Evolutionary conservation across 2,113 vertebrate genomes (phyloP).

Genomic region (Montifringilla adamsi): DNA sequence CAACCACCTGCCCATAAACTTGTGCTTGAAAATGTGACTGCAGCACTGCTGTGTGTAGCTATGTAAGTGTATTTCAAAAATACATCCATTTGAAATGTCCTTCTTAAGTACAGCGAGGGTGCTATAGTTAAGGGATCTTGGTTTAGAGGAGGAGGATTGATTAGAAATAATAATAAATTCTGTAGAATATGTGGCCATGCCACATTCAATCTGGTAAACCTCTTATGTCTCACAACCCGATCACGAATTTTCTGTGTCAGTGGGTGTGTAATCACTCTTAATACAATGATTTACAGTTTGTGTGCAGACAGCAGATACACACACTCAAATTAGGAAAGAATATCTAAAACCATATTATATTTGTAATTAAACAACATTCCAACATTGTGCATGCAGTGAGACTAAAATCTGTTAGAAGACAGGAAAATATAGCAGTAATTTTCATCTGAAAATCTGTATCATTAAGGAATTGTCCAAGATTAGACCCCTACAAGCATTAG

Average conservation of each 20-base stretch:
- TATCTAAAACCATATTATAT: background rate
- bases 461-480: slow-evolving; percentile 71
- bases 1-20: background rate
- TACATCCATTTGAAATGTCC: background rate
- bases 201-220: slow-evolving; percentile 62
- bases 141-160: slow-evolving; percentile 45
- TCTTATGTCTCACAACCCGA: slow-evolving; percentile 61
- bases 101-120: background rate
- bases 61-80: background rate
- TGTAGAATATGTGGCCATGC: slow-evolving; percentile 26
- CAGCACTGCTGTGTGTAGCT: background rate
- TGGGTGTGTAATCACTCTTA: slow-evolving; percentile 61
- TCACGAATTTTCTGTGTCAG: slow-evolving; percentile 61
- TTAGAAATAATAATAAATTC: slow-evolving; percentile 60
- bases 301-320: slow-evolving; percentile 37
- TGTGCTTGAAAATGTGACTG: background rate
- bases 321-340: slow-evolving; percentile 16
- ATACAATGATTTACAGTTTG: slow-evolving; percentile 55
- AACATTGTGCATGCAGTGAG: background rate
- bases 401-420: slow-evolving; percentile 20
- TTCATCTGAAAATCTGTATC: slow-evolving; percentile 66
- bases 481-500: slow-evolving; percentile 62
- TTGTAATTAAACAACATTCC: slow-evolving; percentile 42
- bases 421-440: slow-evolving; percentile 43
- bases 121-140: slow-evolving; percentile 33